Evolutionary conservation across 1,140 invertebrate species (phyloP).

Genomic region (Rhagoletis pomonella): DNA sequence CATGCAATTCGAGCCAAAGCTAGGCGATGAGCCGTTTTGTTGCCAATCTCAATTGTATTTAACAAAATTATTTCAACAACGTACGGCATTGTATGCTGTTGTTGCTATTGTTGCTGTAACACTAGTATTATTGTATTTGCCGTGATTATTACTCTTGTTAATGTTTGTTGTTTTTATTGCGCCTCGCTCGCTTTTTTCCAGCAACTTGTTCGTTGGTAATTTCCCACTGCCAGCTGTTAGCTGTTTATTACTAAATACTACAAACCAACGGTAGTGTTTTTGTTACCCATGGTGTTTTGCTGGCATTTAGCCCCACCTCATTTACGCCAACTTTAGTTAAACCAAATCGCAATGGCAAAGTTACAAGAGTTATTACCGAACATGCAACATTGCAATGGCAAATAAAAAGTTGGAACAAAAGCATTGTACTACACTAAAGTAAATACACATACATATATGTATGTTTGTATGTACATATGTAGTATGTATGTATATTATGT

Average conservation of each 20-base stretch:
- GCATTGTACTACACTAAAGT: neutral
- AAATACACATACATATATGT: neutral
- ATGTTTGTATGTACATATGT: too few species aligned
- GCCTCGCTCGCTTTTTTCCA: neutral
- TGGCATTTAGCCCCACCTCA: conserved; percentile 12
- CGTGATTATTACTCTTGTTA: conserved; percentile 17
- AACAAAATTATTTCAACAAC: conserved; percentile 53
- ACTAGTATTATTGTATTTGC: conserved; percentile 12
- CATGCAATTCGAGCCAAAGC: neutral
- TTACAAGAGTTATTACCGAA: conserved; percentile 53
- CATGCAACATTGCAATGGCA: conserved; percentile 17
- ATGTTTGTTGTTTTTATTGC: neutral
- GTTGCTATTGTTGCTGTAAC: neutral
- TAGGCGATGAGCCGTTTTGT: conserved; percentile 38
- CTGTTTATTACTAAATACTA: neutral
- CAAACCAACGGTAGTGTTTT: neutral
- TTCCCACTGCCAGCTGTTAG: conserved; percentile 16
- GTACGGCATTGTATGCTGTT: neutral
- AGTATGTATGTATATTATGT: too few species aligned
- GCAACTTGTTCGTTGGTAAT: conserved; percentile 21
- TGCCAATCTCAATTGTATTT: conserved; percentile 49
- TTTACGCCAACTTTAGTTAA: conserved; percentile 26
- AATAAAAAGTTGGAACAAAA: neutral
- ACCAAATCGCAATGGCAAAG: conserved; percentile 45
- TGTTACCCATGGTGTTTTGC: neutral